Evolutionary conservation across 2,888 invertebrate genomes (phyloP), one percentile per base, ranked within the genome.

Genomic region (Drosophila subsilvestris): DNA sequence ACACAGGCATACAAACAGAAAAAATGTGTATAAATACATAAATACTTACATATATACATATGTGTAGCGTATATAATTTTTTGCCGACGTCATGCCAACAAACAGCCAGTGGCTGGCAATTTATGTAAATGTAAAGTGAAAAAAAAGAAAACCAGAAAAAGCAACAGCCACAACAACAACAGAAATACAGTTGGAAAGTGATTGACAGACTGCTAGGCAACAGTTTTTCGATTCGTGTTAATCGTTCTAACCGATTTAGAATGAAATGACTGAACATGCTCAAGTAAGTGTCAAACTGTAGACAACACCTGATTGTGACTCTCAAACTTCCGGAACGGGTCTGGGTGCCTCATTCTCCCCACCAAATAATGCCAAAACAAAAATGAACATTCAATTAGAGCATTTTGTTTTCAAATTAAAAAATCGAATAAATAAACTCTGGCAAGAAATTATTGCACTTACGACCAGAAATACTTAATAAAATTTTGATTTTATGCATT

Each of bases 61-160:
- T 27, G 20, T 37, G 6, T 43, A 37, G 51, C 50, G 43, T 37
- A 43, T 49, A 20, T 22, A 48, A 58, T 61, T 56, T 62, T 75
- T 50, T 78, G 71, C 72, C 89, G 76, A 86, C 84, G 87, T 83
- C 84, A 83, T 85, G 82, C 88, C 75, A 78, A 87, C 82, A 82
- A 79, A 72, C 82, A 66, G 63, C 63, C 88, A 86, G 86, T 86
- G 74, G 80, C 80, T 69, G 62, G 47, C 83, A 76, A 74, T 86
- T 81, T 69, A 81, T 86, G 88, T 51, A 70, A 62, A 55, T 68
- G 68, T 80, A 80, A 83, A 86, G 74, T 79, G 83, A 85, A 84
- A 80, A 88, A 74, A 57, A 57, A 14, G 7, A 57, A 48, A 45
- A 57, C 32, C 20, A 48, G 47, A 48, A 37, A 29, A n/a, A 47